Evolutionary conservation across 2,113 vertebrate species (phyloP), one percentile per base, ranked within the genome.

Genomic region (Nyctibius bracteatus): DNA sequence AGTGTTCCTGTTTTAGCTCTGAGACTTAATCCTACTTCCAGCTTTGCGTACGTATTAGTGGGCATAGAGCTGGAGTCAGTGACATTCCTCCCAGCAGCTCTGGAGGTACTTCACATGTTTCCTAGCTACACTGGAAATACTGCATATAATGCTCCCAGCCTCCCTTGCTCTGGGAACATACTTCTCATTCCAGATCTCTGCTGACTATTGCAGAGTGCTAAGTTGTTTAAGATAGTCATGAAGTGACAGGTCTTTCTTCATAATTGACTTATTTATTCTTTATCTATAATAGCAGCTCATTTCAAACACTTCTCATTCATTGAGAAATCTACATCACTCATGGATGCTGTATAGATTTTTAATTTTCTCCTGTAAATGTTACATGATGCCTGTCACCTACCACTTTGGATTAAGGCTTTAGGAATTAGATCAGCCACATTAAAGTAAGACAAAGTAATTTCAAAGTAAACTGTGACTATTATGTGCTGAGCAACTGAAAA

Each of bases 391-490:
- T 91, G 81, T 91, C 84, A 90, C 67, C 87, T 95, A 49, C 17
- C 35, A 85, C 57, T 90, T 93, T 78, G 47, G 46, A 80, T 67
- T 68, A 66, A 78, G 51, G 51, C 43, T 92, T 94, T 44, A 94
- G 86, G 51, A 90, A 94, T 96, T 86, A 87, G n/a, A 96, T 88
- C 81, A 86, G n/a, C 51, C 68, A 78, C 72, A 68, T 92, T 96
- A 95, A 94, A 95, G 33, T 22, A 88, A 57, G 72, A 46, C 54
- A 94, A 96, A 96, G 43, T 59, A 82, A 96, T 96, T 97, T 86
- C 87, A 84, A 75, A 95, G 46, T 39, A 83, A 75, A 81, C 67
- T 30, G 18, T 44, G 49, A 91, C n/a, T 88, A 25, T 80, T 71
- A 39, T 67, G 44, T 86, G 47, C 57, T 83, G 55, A 91, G 25